These are phyloP conservation scores for Ginglymostoma cirratum DNA, from an alignment of 2,113 vertebrate species.

Conservation along the genomic window DNA sequence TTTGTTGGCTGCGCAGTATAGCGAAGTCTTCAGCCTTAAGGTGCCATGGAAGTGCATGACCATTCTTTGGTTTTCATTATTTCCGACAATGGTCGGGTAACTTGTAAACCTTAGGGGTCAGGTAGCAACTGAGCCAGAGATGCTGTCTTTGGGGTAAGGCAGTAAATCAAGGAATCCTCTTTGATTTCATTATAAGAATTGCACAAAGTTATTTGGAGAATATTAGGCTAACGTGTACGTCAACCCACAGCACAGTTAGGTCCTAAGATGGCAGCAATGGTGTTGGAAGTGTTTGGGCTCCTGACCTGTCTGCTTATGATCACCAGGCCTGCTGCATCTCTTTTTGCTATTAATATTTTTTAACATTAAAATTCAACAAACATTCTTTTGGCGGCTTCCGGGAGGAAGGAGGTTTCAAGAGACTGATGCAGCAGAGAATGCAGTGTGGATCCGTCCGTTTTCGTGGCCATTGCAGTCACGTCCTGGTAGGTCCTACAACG, in stretches of 20 bases:
- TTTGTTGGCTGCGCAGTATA: neutral
- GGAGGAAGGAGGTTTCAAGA: too few species aligned
- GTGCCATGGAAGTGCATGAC: neutral
- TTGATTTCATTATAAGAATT: neutral
- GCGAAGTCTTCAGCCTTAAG: neutral
- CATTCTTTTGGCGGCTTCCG: too few species aligned
- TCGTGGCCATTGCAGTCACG: too few species aligned
- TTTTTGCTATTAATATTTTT: too few species aligned
- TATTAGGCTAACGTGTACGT: neutral
- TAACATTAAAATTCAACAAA: too few species aligned
- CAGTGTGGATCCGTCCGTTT: too few species aligned
- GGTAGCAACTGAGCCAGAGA: neutral
- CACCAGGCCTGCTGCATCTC: too few species aligned
- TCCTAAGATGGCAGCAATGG: too few species aligned
- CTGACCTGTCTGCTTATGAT: too few species aligned
- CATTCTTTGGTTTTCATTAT: neutral
- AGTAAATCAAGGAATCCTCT: neutral
- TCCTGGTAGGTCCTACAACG: too few species aligned
- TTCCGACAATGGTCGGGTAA: neutral
- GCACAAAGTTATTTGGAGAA: neutral
- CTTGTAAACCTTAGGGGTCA: neutral
- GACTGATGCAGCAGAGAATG: too few species aligned
- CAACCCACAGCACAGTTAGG: neutral
- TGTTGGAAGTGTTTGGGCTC: too few species aligned
- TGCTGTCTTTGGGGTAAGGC: neutral